Conservation (phyloP, 2,113 vertebrate genomes). For the Proterorhinus semilunaris region DNA sequence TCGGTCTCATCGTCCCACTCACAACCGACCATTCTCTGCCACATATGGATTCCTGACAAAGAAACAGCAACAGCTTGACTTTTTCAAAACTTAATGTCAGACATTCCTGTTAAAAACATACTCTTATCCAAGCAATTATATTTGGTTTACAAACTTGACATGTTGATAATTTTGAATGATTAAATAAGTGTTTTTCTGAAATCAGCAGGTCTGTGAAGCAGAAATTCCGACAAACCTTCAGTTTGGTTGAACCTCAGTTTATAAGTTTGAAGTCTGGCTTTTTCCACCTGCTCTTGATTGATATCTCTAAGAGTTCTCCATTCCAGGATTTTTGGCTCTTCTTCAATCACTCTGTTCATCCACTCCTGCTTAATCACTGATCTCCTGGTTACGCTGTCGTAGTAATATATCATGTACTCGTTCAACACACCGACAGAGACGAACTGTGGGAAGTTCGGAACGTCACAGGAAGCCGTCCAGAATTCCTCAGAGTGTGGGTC, state of each 20-base stretch:
- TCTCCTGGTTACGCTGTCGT: neutral
- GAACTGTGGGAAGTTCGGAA: neutral
- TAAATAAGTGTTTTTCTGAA: too few relatives aligned
- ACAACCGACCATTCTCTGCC: neutral
- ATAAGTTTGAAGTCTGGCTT: accelerated
- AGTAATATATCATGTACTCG: neutral
- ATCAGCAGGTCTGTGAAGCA: neutral
- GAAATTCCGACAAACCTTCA: neutral
- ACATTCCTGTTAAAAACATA: too few relatives aligned
- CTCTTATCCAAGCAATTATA: too few relatives aligned
- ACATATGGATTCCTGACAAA: accelerated
- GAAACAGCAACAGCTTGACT: too few relatives aligned
- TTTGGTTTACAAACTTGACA: too few relatives aligned
- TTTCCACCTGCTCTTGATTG: neutral
- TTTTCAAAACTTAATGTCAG: too few relatives aligned
- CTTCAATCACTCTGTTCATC: neutral
- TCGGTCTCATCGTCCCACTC: constrained; percentile 12
- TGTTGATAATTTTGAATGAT: too few relatives aligned
- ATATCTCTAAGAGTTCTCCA: neutral
- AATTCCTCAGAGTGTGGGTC: neutral
- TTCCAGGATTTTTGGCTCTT: neutral
- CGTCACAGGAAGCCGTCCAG: neutral
- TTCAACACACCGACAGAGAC: neutral
- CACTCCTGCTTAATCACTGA: neutral
- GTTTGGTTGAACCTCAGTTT: neutral